Base-by-base conservation (phyloP, 1,140 invertebrate genomes). In the Oedothorax gibbosus region DNA sequence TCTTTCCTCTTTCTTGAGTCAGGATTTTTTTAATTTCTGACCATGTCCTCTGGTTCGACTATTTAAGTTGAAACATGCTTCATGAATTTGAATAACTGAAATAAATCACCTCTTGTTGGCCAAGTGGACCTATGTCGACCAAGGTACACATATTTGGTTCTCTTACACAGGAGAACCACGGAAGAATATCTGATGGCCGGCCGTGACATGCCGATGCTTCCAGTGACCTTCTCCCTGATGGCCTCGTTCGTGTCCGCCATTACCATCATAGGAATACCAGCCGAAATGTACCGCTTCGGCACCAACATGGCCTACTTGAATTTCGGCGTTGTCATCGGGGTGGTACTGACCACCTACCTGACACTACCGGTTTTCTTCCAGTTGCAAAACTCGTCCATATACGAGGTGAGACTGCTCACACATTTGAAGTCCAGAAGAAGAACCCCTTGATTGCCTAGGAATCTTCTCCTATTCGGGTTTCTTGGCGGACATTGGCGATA, bases 291-390 rank as follows among this genome's bases (percentile, higher is more conserved):
- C 87, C 83, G 85, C 60, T 87, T 88, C 85, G 90, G 90, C 14
- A 49, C 73, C 15, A 21, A 82, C 54, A 49, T 68, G 66, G 56
- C n/a, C 8, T 53, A 56, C 7, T 4, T 50, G 50, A 54, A 60
- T 69, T 15, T 64, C 9, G 57, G 9, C 15, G 9, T 21, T 80
- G 56, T 21, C 0, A 53, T 97, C 2, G 94, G 96, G 0, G 93
- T 96, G 72, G 94, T 95, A 0, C 92, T 96, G 11, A 93, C 96
- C 0, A 94, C 95, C 7, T 93, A 94, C 86, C 90, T 98, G 3
- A 98, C 96, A 88, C 91, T 98, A 77, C 97, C 97, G 0, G 94
- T 98, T 0, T 98, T 95, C 88, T 96, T 96, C 92, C 93, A 95
- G 87, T 91, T 98, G n/a, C 92, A 95, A 86, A 90, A 97, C 57